Base-by-base conservation (phyloP, 2,888 invertebrate species). In the Rotaria sp. region DNA sequence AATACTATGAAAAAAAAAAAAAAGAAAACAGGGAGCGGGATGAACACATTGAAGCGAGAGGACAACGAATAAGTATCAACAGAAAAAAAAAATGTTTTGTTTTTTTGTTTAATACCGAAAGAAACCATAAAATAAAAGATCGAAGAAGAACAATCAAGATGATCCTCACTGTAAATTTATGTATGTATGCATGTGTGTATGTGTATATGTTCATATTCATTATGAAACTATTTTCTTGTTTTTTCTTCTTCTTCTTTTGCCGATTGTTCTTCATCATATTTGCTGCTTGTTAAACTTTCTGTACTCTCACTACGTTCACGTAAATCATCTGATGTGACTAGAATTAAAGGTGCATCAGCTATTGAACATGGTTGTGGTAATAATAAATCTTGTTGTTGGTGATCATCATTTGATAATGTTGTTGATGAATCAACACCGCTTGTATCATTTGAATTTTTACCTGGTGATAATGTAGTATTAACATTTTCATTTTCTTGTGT, bases 31-130 rank as follows among this genome's bases (percentile, higher is more conserved):
- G 35, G 35, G 35, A 67, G 67, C 67, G 15, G 35, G 21, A 67
- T 35, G 21, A 67, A 67, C 35, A 67, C 21, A 35, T 67, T 67
- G 67, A 67, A 67, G 67, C 67, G 35, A 67, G 38, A 67, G 67
- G 38, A 67, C 67, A 67, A 67, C 67, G 21, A 67, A 59, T n/a
- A 59, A 67, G 67, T 67, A 67, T 67, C 67, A 67, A 35, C 67
- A 67, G 35, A 35, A 67, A 67, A 35, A 67, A 67, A 67, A 35
- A 10, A 18, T 35, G 26, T 67, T 67, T 5, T 35, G 15, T 30
- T 21, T 67, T 67, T 67, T 67, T 67, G 5, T 35, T 35, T 67
- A 35, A 35, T 67, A 67, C 21, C 67, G 35, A 35, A 67, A 21
- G 67, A 67, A 67, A 67, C 30, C 35, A 67, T 67, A 67, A 67